Conservation (phyloP, 1,140 invertebrate genomes). For the Nilaparvata lugens region DNA sequence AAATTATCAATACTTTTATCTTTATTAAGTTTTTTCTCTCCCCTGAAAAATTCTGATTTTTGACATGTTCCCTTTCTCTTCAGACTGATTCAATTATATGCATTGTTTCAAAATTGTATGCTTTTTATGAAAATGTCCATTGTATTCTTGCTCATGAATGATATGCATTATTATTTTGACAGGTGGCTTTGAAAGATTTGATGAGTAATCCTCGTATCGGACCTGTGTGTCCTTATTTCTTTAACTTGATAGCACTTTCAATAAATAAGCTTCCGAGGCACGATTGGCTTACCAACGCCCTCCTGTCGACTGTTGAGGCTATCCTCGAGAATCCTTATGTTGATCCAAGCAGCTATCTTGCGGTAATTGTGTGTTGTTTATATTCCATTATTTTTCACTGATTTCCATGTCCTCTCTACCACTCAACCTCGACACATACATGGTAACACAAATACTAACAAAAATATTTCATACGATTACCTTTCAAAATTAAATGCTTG, state of each 20-base stretch:
- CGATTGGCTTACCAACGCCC: conserved; percentile 18
- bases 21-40: too few species aligned
- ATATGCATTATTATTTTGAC: not conserved
- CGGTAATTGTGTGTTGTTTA: conserved; percentile 16
- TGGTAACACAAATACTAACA: too few species aligned
- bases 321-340: conserved; percentile 21
- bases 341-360: conserved; percentile 22
- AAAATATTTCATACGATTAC: too few species aligned
- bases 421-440: too few species aligned
- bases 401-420: too few species aligned
- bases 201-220: conserved; percentile 20
- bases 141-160: not conserved
- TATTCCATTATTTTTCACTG: not conserved
- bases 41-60: too few species aligned
- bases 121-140: not conserved
- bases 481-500: too few species aligned
- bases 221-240: conserved; percentile 22
- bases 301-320: conserved; percentile 20
- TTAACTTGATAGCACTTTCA: conserved; percentile 20
- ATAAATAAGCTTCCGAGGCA: conserved; percentile 18
- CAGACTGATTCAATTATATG: not conserved
- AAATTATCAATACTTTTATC: too few species aligned
- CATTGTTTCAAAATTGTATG: not conserved
- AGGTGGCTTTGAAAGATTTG: conserved; percentile 21
- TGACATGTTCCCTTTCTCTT: too few species aligned